phyloP scores from a whole-genome alignment of 2,113 vertebrate genomes.

The Pituophis catenifer region DNA sequence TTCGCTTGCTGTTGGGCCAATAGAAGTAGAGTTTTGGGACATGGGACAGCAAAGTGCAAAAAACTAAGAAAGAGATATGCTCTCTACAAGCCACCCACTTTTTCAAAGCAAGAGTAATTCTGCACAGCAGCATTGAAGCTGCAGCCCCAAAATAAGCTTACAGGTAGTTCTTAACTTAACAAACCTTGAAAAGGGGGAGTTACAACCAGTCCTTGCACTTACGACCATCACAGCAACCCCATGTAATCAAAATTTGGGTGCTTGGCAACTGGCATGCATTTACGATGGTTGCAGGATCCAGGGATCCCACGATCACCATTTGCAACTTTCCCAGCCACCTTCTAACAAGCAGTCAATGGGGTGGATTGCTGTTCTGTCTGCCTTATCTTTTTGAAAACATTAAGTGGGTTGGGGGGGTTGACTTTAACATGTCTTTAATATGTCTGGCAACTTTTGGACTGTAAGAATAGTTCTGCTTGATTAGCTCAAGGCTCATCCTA shows the following conservation, averaged over 20 bases:
- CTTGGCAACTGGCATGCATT: too few species aligned
- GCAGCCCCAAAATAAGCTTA: neutral
- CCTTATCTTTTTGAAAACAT: neutral
- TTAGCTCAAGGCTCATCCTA: neutral
- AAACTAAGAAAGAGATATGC: neutral
- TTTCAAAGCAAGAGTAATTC: neutral
- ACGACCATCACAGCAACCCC: too few species aligned
- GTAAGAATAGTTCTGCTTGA: neutral
- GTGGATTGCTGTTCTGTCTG: neutral
- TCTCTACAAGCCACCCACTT: neutral
- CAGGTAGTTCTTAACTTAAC: too few species aligned
- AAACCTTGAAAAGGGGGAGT: too few species aligned
- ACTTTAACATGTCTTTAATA: neutral
- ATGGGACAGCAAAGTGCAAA: neutral
- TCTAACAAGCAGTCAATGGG: too few species aligned
- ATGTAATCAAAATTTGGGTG: too few species aligned
- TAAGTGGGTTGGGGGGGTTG: neutral
- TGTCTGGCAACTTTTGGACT: neutral
- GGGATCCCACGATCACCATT: too few species aligned
- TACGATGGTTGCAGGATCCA: too few species aligned
- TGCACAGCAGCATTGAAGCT: neutral
- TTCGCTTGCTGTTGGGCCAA: slow-evolving; percentile 15
- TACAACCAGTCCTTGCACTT: too few species aligned
- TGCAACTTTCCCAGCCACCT: too few species aligned
- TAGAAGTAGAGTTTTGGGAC: slow-evolving; percentile 17